Evolutionary conservation across 2,888 invertebrate genomes (phyloP).

Genomic region (Eurytoma californica): DNA sequence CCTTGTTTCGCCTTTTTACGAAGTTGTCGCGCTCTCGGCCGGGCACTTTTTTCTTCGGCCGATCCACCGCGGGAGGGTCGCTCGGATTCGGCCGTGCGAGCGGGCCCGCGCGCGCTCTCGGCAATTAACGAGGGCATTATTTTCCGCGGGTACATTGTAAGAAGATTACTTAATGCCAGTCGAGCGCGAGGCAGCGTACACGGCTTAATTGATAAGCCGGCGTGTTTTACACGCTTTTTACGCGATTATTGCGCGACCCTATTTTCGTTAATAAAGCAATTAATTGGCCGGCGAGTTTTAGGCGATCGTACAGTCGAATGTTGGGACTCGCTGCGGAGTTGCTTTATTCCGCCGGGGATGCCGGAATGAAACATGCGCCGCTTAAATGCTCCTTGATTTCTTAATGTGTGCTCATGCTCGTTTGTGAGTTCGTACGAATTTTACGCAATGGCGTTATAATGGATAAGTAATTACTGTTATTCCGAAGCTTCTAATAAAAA

Average conservation of each 20-base stretch:
- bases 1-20: slow-evolving; percentile 46
- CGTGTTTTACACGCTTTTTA: neutral
- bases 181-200: neutral
- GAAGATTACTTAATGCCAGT: slow-evolving; percentile 41
- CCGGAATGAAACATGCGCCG: neutral
- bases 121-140: slow-evolving; percentile 51
- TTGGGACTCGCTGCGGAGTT: neutral
- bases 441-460: slow-evolving; percentile 31
- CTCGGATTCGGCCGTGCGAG: too few species aligned
- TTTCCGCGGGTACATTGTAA: slow-evolving; percentile 38
- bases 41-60: neutral
- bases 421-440: neutral
- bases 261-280: slow-evolving; percentile 40
- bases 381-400: slow-evolving; percentile 2
- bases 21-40: slow-evolving; percentile 39
- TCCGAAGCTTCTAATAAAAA: neutral
- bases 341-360: too few species aligned
- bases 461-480: slow-evolving; percentile 32
- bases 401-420: slow-evolving; percentile 15
- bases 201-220: slow-evolving; percentile 51
- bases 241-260: slow-evolving; percentile 5
- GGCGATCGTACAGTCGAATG: neutral
- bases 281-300: slow-evolving; percentile 21
- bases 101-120: slow-evolving; percentile 3
- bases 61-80: too few species aligned